phyloP scores from a whole-genome alignment of 2,888 invertebrate genomes.

The Cerceris ruficornis region DNA sequence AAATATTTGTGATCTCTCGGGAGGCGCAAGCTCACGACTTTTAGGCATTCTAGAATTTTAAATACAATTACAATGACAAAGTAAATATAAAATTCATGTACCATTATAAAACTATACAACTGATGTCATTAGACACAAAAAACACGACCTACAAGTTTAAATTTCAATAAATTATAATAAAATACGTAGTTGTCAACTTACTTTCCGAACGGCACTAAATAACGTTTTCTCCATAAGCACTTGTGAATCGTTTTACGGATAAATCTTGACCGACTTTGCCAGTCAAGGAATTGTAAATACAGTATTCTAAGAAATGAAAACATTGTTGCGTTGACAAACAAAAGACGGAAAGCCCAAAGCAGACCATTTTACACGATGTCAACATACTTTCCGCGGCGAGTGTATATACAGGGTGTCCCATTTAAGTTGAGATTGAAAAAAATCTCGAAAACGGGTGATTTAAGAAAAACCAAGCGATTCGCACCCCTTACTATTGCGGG shows the following conservation, averaged over 20 bases:
- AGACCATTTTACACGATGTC: too few relatives aligned
- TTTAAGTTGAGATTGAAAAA: too few relatives aligned
- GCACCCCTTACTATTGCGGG: too few relatives aligned
- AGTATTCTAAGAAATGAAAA: not conserved
- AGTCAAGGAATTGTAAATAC: not conserved
- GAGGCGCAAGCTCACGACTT: not conserved
- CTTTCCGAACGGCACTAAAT: not conserved
- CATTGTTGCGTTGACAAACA: not conserved
- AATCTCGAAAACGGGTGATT: too few relatives aligned
- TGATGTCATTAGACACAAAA: too few relatives aligned
- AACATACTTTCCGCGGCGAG: not conserved
- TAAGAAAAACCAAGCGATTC: too few relatives aligned
- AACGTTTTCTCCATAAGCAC: not conserved
- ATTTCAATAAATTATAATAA: too few relatives aligned
- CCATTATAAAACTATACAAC: too few relatives aligned
- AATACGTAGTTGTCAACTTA: not conserved
- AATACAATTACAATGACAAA: not conserved
- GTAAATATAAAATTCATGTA: too few relatives aligned
- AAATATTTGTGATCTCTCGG: constrained; percentile 6
- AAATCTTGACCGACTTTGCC: not conserved
- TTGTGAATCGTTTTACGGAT: not conserved
- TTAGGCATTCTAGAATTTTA: constrained; percentile 9
- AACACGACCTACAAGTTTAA: too few relatives aligned
- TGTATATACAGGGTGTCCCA: too few relatives aligned
- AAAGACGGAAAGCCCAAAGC: too few relatives aligned